These are phyloP conservation scores for Amazona guildingii DNA, from an alignment of 2,113 vertebrate genomes.

Conservation along the genomic window DNA sequence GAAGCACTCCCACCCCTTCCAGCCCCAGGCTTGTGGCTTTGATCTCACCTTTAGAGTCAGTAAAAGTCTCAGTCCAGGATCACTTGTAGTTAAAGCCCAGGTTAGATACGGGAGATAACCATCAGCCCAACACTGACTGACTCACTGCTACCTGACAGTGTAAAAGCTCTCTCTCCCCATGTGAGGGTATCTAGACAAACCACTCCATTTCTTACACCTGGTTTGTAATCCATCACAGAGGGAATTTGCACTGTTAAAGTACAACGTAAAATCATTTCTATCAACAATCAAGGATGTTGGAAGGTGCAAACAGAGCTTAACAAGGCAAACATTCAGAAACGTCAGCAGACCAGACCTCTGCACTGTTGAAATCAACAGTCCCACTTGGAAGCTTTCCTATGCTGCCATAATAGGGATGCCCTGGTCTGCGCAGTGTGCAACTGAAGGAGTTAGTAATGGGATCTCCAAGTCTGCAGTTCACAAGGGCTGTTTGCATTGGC, in stretches of 20 bases:
- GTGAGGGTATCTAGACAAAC: background rate
- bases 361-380: background rate
- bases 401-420: background rate
- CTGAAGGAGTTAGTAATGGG: background rate
- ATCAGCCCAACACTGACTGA: background rate
- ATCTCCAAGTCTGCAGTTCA: background rate
- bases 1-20: background rate
- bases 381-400: background rate
- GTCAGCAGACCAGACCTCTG: background rate
- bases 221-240: background rate
- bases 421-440: background rate
- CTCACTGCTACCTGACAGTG: background rate
- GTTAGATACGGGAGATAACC: background rate
- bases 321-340: background rate
- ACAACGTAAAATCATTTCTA: background rate
- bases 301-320: background rate
- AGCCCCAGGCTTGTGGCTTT: background rate
- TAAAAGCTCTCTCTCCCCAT: background rate
- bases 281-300: background rate
- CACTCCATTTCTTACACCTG: background rate
- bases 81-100: background rate
- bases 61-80: background rate
- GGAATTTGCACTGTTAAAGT: background rate
- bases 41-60: background rate
- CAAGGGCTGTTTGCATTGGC: background rate